Evolutionary conservation across 2,113 vertebrate genomes (phyloP).

Genomic region (Megaptera novaeangliae): DNA sequence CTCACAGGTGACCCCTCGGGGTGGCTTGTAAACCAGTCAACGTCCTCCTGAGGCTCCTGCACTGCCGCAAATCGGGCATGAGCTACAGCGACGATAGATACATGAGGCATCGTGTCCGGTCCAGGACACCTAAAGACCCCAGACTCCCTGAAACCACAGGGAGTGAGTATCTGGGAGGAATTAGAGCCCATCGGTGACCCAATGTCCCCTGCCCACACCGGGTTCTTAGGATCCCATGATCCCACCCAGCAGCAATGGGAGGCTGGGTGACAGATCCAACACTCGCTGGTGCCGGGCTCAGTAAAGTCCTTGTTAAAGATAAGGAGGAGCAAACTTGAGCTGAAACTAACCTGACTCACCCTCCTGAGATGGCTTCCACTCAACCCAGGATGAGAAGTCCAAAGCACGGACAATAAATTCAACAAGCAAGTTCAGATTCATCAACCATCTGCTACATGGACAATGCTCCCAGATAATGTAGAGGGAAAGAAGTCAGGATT

Average conservation of each 20-base stretch:
- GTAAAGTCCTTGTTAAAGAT: not conserved
- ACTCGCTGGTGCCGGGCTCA: rapidly evolving
- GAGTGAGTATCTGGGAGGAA: not conserved
- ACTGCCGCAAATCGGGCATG: not conserved
- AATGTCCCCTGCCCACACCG: not conserved
- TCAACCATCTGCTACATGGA: not conserved
- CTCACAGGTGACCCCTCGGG: not conserved
- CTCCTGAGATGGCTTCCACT: not conserved
- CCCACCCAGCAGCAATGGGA: not conserved
- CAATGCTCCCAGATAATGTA: rapidly evolving
- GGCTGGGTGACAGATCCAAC: not conserved
- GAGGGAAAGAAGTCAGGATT: not conserved
- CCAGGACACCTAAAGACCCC: not conserved
- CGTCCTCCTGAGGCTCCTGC: too few species aligned
- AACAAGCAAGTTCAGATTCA: not conserved
- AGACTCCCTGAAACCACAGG: not conserved
- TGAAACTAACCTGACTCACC: not conserved
- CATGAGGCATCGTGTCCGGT: not conserved
- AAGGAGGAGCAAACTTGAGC: not conserved
- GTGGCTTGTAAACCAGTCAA: not conserved
- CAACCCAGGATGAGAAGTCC: not conserved
- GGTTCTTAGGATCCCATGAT: not conserved
- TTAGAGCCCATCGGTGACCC: not conserved
- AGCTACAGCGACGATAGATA: not conserved
- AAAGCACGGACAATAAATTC: too few species aligned